Evolutionary conservation across 1,140 invertebrate genomes (phyloP), one percentile per base, ranked within the genome.

Genomic region (Rhopalosiphum maidis): DNA sequence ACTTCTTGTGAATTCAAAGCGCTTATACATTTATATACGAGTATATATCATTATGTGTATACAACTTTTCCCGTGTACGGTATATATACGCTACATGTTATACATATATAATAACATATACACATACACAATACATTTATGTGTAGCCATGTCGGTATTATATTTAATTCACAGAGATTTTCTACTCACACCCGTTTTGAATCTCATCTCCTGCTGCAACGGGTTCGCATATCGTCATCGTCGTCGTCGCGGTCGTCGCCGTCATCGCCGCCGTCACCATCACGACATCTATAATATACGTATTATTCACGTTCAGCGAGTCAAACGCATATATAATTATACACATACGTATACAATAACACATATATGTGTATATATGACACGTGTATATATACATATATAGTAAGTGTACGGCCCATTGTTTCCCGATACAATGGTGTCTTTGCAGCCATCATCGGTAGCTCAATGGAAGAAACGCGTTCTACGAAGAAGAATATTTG

Each of bases 351-450:
- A 85, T 41, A 41, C 3, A 41, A 41, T 41, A 41, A 77, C 21
- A 77, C 37, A 77, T 9, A 77, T n/a, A 54, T 9, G 11, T 48
- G 2, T 23, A 4, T 54, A 23, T n/a, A 68, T 5, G 30, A 68
- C 60, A 68, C 30, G 30, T n/a, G 30, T 18, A 22, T 37, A 9
- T 37, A 37, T 83, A 82, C 11, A 82, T 41, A 83, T 83, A 23
- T 18, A 22, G 35, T 83, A 83, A n/a, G 60, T 35, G 18, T 77
- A 77, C 60, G 83, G 48, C 23, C 48, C 35, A 89, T 89, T 89
- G 88, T 89, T 55, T 89, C 37, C 51, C 88, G 18, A 89, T 46
- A 89, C 88, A 89, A 89, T 55, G 88, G 51, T 54, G 23, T 55
- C 22, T 89, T 55, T 35, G 22, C 48, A 18, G 48, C 48, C 48